Percentiles rank a stretch among this genome's conserved stretches.
phyloP scores from a whole-genome alignment of 2,797 vertebrate species.

The Danio jaintianensis region DNA sequence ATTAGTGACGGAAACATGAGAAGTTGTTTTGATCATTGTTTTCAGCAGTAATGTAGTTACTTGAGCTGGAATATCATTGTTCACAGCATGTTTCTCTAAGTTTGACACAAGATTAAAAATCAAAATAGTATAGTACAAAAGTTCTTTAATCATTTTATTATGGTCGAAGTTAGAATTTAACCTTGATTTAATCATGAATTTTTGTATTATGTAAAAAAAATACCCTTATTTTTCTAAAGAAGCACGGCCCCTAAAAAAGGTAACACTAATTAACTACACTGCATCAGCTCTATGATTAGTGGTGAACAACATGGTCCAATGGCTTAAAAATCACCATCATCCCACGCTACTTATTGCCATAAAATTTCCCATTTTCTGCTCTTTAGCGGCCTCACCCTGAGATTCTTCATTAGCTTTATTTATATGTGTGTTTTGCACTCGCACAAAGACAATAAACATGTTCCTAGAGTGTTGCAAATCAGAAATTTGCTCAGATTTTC shows the following conservation, averaged over 20 bases:
- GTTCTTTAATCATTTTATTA: background rate
- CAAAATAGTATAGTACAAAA: background rate
- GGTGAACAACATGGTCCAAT: conserved; percentile 86
- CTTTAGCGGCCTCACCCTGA: conserved; percentile 83
- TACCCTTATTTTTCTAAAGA: conserved; percentile 50
- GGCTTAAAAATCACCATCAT: conserved; percentile 88
- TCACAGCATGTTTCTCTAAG: background rate
- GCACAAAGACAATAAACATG: conserved; percentile 89
- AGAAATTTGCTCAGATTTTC: conserved; percentile 91
- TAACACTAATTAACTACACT: conserved; percentile 82
- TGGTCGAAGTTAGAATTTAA: background rate
- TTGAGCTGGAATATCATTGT: background rate
- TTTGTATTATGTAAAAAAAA: background rate
- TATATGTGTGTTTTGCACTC: conserved; percentile 81
- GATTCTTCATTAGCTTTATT: conserved; percentile 86
- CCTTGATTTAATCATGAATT: background rate
- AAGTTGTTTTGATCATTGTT: no score
- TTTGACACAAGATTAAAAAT: background rate
- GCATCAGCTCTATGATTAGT: conserved; percentile 83
- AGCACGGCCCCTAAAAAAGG: conserved; percentile 76
- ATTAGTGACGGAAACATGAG: no score
- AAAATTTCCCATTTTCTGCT: conserved; percentile 93
- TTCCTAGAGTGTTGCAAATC: conserved; percentile 93
- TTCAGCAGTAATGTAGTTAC: conserved; percentile 2
- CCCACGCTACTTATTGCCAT: conserved; percentile 88